Evolutionary conservation across 2,113 vertebrate genomes (phyloP), one percentile per base, ranked within the genome.

Genomic region (Planiliza haematocheilus): DNA sequence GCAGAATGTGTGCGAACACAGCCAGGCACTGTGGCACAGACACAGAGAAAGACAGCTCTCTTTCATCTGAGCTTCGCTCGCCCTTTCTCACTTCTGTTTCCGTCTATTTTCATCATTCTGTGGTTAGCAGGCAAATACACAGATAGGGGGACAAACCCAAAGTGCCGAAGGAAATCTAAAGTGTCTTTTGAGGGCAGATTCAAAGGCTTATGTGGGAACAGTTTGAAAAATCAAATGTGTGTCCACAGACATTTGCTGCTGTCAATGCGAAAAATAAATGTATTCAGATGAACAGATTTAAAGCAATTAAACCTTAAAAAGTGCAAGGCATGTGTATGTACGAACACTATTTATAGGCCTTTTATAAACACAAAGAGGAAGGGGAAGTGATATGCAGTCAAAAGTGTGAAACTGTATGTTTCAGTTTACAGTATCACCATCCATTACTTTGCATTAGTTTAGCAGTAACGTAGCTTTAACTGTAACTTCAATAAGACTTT

Each of bases 91-190:
- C 4, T 3, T 37, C 17, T 49, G 30, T 42, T 46, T 74, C 36
- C 50, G 70, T 62, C 49, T 59, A 11, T 67, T 68, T 58, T 17
- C 48, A 68, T 63, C 21, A 11, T 24, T 49, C 0, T n/a, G 12
- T 38, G 42, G 42, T 16, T 14, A 18, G 21, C 34, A 41, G 0
- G 0, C 18, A 10, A 9, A 21, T 13, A 38, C 17, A 55, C 13
- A 36, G 56, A 48, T 49, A 30, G 2, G 37, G n/a, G 6, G 36
- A 48, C 34, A 38, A 37, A n/a, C 10, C 17, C 14, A 57, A 56
- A 69, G 57, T 6, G 11, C 0, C 4, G 5, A 50, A 12, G 4
- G 20, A 50, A 21, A 18, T 48, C n/a, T 17, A 50, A 6, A 11
- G n/a, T 20, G 46, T 30, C 5, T 30, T 30, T 30, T 30, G 24